These are phyloP conservation scores for Nysson spinosus DNA, from an alignment of 2,888 invertebrate species.

Conservation along the genomic window DNA sequence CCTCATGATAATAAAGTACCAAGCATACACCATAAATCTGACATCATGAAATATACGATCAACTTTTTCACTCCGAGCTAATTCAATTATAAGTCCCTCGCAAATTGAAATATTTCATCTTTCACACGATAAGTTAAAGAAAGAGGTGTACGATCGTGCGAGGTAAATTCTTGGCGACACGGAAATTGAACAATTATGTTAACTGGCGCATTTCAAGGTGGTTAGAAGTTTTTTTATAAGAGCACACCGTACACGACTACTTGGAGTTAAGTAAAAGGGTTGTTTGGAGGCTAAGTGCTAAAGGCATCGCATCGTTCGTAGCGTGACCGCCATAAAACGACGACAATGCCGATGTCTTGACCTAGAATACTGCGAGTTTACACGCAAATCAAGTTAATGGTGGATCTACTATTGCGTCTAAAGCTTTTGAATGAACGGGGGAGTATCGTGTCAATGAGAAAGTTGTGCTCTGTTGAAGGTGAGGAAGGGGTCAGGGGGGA, in stretches of 20 bases:
- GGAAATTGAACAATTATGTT: too few species aligned
- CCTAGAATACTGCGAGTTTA: conserved; percentile 31
- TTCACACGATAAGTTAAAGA: too few species aligned
- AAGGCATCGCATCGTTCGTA: conserved; percentile 26
- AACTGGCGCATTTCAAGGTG: too few species aligned
- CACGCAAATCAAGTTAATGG: conserved; percentile 48
- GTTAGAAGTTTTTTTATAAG: conserved; percentile 1
- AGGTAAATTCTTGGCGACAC: too few species aligned
- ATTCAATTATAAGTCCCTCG: too few species aligned
- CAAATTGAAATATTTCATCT: too few species aligned
- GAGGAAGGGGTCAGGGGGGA: too few species aligned
- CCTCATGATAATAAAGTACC: too few species aligned
- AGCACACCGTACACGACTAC: conserved; percentile 12
- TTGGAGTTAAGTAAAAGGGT: conserved; percentile 8
- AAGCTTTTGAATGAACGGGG: conserved; percentile 47
- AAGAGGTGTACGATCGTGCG: neutral
- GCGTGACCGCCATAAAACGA: conserved; percentile 8
- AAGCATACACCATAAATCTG: too few species aligned
- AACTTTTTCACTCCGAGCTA: too few species aligned
- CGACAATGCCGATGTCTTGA: conserved; percentile 33
- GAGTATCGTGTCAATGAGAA: conserved; percentile 49
- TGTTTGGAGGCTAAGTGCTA: neutral
- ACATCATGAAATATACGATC: too few species aligned
- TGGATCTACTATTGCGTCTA: conserved; percentile 40
- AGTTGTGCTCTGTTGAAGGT: conserved; percentile 35